phyloP scores from a whole-genome alignment of 2,888 invertebrate genomes.

The Agrilus cyanescens region DNA sequence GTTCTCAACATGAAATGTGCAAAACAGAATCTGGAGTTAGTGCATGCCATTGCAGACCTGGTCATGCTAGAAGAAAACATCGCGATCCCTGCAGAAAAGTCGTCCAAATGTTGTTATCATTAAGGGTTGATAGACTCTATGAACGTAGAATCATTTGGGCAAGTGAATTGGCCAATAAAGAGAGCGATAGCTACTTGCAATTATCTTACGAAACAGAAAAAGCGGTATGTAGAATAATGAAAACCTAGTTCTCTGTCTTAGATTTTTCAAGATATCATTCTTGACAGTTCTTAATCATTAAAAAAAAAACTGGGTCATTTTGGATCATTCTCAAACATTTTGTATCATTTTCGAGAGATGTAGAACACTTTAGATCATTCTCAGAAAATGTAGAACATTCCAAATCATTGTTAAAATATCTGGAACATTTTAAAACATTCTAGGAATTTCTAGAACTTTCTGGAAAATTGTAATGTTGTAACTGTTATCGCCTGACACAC shows the following conservation, averaged over 20 bases:
- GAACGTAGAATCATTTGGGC: conserved; percentile 72
- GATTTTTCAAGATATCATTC: too few species aligned
- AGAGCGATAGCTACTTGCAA: conserved; percentile 70
- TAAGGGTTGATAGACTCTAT: conserved; percentile 73
- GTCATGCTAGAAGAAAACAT: conserved; percentile 56
- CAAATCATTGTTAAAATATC: too few species aligned
- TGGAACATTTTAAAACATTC: too few species aligned
- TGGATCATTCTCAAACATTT: too few species aligned
- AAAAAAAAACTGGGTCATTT: too few species aligned
- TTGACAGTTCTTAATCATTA: too few species aligned
- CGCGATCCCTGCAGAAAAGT: conserved; percentile 68
- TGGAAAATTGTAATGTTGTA: too few species aligned
- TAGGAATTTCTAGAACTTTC: too few species aligned
- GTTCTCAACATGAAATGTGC: conserved; percentile 77
- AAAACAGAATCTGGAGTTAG: conserved; percentile 78
- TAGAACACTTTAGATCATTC: too few species aligned
- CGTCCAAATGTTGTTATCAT: conserved; percentile 63
- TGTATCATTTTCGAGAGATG: too few species aligned
- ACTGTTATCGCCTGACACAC: too few species aligned
- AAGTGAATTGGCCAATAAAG: conserved; percentile 57
- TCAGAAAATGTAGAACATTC: too few species aligned
- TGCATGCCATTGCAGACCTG: conserved; percentile 78
- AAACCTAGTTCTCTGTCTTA: background rate
- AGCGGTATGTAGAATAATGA: conserved; percentile 52
- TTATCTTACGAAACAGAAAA: conserved; percentile 75